These are phyloP conservation scores for Caranx melampygus DNA, from an alignment of 2,113 vertebrate genomes.

Conservation along the genomic window DNA sequence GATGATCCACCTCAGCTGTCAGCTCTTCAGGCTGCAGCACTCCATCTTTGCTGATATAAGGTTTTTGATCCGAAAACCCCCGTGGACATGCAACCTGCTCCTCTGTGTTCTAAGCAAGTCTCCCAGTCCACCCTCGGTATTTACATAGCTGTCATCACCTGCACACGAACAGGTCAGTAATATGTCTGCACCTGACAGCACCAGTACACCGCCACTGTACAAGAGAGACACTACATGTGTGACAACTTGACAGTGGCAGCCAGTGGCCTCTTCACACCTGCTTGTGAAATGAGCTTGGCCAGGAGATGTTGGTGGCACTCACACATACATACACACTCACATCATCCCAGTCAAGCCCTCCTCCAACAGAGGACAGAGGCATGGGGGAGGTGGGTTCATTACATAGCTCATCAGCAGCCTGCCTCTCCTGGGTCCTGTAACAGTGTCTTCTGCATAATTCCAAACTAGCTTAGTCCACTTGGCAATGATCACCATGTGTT, in stretches of 20 bases:
- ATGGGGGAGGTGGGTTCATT: constrained; percentile 37
- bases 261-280: constrained; percentile 50
- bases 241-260: constrained; percentile 26
- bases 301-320: constrained; percentile 1
- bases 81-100: neutral
- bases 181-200: neutral
- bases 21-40: too few species aligned
- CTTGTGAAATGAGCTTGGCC: constrained; percentile 55
- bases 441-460: constrained; percentile 41
- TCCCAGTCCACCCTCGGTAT: neutral
- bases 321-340: constrained; percentile 1
- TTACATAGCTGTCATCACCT: constrained; percentile 5
- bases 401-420: constrained; percentile 46
- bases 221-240: constrained; percentile 3
- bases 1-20: too few species aligned
- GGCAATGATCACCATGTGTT: constrained; percentile 34
- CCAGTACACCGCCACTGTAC: neutral
- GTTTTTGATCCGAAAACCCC: neutral
- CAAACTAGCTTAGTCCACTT: constrained; percentile 44
- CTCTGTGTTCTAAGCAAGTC: neutral
- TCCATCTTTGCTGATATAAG: too few species aligned
- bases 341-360: neutral
- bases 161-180: neutral
- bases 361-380: neutral
- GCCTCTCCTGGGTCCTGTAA: constrained; percentile 36